Evolutionary conservation across 2,888 invertebrate species (phyloP), one percentile per base, ranked within the genome.

Genomic region (Drosophila leonis): DNA sequence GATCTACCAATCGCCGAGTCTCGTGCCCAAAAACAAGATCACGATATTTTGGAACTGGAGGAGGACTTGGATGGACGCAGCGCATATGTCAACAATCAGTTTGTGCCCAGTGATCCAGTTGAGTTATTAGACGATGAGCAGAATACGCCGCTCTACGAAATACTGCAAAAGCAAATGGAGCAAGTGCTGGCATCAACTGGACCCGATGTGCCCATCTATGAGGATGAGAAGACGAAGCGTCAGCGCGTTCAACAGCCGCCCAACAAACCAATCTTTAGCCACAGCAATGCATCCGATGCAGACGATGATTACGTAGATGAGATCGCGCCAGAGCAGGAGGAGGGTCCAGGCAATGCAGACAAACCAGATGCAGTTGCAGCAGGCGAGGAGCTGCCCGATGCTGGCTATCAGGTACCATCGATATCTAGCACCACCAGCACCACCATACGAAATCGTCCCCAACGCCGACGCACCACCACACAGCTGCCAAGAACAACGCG

Each of bases 71-170:
- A 91, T 57, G 91, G 82, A 13, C 90, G 92, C 20, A 88, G 86
- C 51, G 88, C 91, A 3, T 92, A 83, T 66, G 78, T 90, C 13
- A 91, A 92, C 59, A 92, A 92, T 72, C 82, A 89, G 55, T 90
- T 76, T 77, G 78, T 91, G 39, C 73, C 80, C 35, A 89, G 83
- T 42, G 85, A 82, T 4, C 71, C 81, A 0, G 44, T 66, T 1
- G 82, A 79, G 24, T 54, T 78, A 5, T 8, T 66, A 6, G 80
- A 84, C 29, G 76, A 84, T 15, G 83, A 69, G 15, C 70, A 80
- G 55, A 86, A 75, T 41, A 70, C 78, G 1, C 83, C 91, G 12
- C 79, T 91, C 33, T 84, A 84, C 41, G 85, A 91, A 63, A 75
- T 90, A 24, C 66, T 91, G 0, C 91, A 91, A 51, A 82, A 90